Base-by-base conservation (phyloP, 1,140 invertebrate genomes). In the Acromyrmex heyeri region DNA sequence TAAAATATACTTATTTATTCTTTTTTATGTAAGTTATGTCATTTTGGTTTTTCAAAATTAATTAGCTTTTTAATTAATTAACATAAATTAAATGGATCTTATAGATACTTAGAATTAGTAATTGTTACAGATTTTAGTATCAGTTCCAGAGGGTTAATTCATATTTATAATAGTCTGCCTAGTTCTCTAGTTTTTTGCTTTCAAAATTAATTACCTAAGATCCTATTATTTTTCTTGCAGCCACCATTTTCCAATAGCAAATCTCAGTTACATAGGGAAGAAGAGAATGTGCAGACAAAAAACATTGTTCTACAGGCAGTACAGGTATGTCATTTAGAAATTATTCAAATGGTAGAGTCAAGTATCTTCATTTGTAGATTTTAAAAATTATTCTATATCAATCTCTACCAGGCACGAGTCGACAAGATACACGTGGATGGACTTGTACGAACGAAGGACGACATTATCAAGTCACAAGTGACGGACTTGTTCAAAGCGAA, bases 391-490 rank as follows among this genome's bases (percentile, higher is more conserved):
- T 75, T 50, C 59, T 79, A 72, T 85, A 72, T 90, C 81, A 76
- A 24, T 94, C 95, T 38, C 92, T 1, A 7, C 3, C 8, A 97
- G 97, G 97, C 97, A 30, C 95, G 97, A 90, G 98, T 98, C 1
- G 97, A 98, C 88, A 96, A 96, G 94, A 96, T 99, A 73, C 96
- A 97, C 91, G 96, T 99, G 65, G 97, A 98, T 93, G 98, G 98
- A 2, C 93, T 99, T 14, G 95, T 92, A n/a, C 94, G 98, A 81
- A 99, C 98, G 0, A 98, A 98, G 94, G 97, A 98, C 95, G 98
- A 98, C 89, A 96, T 98, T 72, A 94, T 99, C n/a, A 96, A 96
- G 76, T 96, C 96, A 73, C 96, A 97, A 88, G 96, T 98, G 0
- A 95, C 96, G 65, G 97, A 97, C 48, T 94, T 98, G 16, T 98